Conservation (phyloP, 2,888 invertebrate genomes). For the Diplazon laetatorius region DNA sequence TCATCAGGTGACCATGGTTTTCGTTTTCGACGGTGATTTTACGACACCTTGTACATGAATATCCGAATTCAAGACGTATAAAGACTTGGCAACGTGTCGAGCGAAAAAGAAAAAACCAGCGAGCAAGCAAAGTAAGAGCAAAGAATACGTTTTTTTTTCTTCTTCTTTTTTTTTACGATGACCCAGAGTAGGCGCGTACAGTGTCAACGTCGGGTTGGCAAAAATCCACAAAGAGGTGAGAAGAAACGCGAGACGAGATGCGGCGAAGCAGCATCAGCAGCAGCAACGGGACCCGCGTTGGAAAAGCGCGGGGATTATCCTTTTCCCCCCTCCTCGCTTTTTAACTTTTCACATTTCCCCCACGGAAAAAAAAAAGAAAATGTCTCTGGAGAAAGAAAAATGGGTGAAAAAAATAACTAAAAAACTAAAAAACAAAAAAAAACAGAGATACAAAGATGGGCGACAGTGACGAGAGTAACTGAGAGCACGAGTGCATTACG, state of each 20-base stretch:
- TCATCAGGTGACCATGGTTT: too few species aligned
- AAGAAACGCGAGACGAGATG: slow-evolving; percentile 20
- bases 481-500: slow-evolving; percentile 18
- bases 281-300: too few species aligned
- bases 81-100: slow-evolving; percentile 10
- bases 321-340: slow-evolving; percentile 45
- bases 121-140: slow-evolving; percentile 18
- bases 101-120: slow-evolving; percentile 2
- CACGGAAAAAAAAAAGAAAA: too few species aligned
- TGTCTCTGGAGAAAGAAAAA: slow-evolving; percentile 6
- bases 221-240: slow-evolving; percentile 47
- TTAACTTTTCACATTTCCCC: slow-evolving; percentile 60
- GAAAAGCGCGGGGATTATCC: slow-evolving; percentile 54
- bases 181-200: slow-evolving; percentile 6
- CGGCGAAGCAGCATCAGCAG: slow-evolving; percentile 23
- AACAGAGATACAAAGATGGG: slow-evolving; percentile 25
- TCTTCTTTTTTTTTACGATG: slow-evolving; percentile 33
- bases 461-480: slow-evolving; percentile 43
- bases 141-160: too few species aligned
- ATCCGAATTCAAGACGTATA: neutral
- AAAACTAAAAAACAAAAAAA: slow-evolving; percentile 2
- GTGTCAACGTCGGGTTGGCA: slow-evolving; percentile 10
- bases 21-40: too few species aligned
- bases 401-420: slow-evolving; percentile 23
- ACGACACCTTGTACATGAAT: neutral